Conservation (phyloP, 2,797 vertebrate genomes). For the Clarias laeviceps region DNA sequence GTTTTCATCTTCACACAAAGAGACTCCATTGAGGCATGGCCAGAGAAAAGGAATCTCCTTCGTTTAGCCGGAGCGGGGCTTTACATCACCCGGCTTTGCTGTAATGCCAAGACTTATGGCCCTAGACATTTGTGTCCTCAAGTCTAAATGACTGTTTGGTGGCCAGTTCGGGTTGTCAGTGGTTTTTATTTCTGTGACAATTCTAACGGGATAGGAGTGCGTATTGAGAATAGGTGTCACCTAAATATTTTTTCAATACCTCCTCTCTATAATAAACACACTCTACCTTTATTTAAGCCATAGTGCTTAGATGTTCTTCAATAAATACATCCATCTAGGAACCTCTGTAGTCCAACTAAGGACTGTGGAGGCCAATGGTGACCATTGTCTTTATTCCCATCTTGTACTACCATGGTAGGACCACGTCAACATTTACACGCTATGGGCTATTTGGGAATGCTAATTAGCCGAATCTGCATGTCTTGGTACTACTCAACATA, state of each 20-base stretch:
- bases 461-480: too few species aligned
- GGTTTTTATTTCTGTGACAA: neutral
- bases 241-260: neutral
- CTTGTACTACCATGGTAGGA: too few species aligned
- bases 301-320: neutral
- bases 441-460: too few species aligned
- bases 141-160: neutral
- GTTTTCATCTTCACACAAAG: slow-evolving; percentile 54
- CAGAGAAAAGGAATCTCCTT: slow-evolving; percentile 24
- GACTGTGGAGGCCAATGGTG: too few species aligned
- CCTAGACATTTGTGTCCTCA: neutral
- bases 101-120: slow-evolving; percentile 30
- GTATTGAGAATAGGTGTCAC: slow-evolving; percentile 9
- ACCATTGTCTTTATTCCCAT: too few species aligned
- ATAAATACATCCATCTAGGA: neutral
- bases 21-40: slow-evolving; percentile 36
- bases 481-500: too few species aligned
- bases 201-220: neutral
- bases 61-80: slow-evolving; percentile 4
- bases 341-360: too few species aligned
- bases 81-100: slow-evolving; percentile 22
- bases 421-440: too few species aligned
- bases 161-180: neutral
- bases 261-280: neutral
- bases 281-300: neutral